Evolutionary conservation across 1,140 invertebrate genomes (phyloP), one percentile per base, ranked within the genome.

Genomic region (Euschistus heros): DNA sequence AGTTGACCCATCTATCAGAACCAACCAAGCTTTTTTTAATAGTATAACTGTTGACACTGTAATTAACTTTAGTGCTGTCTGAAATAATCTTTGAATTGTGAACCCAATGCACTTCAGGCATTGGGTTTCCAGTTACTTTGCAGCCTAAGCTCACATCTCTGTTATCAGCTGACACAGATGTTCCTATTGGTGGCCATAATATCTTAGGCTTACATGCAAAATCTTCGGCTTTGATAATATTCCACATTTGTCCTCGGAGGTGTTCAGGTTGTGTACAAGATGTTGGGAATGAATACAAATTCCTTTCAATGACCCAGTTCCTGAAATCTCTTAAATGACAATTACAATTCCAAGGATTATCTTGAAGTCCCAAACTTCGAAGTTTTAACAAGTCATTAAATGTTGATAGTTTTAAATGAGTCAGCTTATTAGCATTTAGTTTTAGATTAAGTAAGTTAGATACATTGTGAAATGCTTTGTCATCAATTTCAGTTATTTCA

Each of bases 301-400:
- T 86, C 42, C 80, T 80, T 33, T 80, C 78, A 0, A 89, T 81
- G 13, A 85, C 79, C 82, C 86, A 92, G 68, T 91, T 82, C 24
- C 88, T 80, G 67, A 95, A 89, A 8, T 79, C 80, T 69, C 88
- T 84, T 55, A 95, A 75, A 64, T 85, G 81, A 70, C 92, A 95
- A 74, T 94, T 89, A 72, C 92, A 95, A 50, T 85, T 82, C 92
- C 92, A 95, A 0, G 85, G 86, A 74, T 95, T 95, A 64, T 85
- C 83, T 63, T 85, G 81, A 0, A 95, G 76, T 62, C 85, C 86
- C 2, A 94, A 75, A 67, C 86, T 86, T n/a, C 81, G 81, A 18
- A 94, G 74, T 37, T 81, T 83, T 0, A 77, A 76, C 33, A 90
- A 73, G n/a, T 79, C 75, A 42, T 77, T 76, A 42, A 88, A 79